Conservation (phyloP, 2,113 vertebrate genomes). For the Riparia riparia region DNA sequence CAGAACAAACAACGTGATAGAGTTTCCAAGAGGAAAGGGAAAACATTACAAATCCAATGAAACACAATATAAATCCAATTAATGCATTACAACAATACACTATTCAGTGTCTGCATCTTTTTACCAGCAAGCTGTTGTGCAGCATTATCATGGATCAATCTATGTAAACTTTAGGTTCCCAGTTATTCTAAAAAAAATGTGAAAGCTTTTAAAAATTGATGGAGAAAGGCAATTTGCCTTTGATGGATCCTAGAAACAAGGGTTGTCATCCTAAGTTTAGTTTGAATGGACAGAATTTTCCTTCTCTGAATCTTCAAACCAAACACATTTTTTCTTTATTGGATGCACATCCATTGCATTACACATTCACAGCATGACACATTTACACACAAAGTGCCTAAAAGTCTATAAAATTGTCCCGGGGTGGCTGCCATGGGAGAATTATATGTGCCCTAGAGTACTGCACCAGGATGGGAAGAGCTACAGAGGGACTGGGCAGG, state of each 20-base stretch:
- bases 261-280: neutral
- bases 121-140: neutral
- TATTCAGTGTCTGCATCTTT: neutral
- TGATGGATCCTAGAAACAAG: neutral
- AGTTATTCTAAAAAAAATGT: neutral
- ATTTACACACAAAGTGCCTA: neutral
- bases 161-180: neutral
- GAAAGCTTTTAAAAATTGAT: neutral
- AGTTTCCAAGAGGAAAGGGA: no score
- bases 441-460: no score
- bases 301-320: neutral
- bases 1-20: no score
- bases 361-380: neutral
- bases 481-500: neutral
- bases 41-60: no score
- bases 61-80: no score
- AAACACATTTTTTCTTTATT: neutral
- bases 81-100: no score
- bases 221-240: neutral
- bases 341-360: neutral
- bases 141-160: neutral
- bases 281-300: neutral
- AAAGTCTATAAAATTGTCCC: neutral
- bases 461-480: accelerated
- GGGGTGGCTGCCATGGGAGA: accelerated